Base-by-base conservation (phyloP, 2,797 vertebrate species). In the Melanotaenia parkinsoni region DNA sequence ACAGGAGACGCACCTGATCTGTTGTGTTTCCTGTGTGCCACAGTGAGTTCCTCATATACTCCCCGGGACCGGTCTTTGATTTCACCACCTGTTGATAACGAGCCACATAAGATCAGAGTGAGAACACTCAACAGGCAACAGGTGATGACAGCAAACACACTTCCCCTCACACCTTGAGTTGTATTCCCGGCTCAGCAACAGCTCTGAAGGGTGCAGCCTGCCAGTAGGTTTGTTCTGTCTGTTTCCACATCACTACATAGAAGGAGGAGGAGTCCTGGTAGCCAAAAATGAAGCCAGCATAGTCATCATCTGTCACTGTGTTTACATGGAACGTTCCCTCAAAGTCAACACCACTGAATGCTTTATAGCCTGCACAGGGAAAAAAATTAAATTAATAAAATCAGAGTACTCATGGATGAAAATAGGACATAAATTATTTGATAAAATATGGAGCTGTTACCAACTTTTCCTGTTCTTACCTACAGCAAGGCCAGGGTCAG, bases 171-270 rank as follows among this genome's bases (percentile, higher is more conserved):
- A 98, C 98, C 96, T 99, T 99, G 20, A 99, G 96, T 76, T 99
- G 98, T 90, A 99, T 99, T 75, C 98, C 98, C 0, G 98, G 98
- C 68, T 99, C 97, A 11, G 98, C 98, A 0, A 99, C 98, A 0
- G 98, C 98, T 76, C 98, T 93, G 93, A 99, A 99, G 0, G 98
- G 98, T 0, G 97, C 96, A 0, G 97, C 97, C 88, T 99, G 98
- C 98, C 98, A 99, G 87, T 99, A 99, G 0, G 98, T 99, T 91
- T 99, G 98, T 37, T 99, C 98, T 0, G 98, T 99, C 92, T 99
- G 98, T 82, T 99, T 99, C 98, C 98, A 99, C 98, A 99, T 99
- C 62, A 99, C 98, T 77, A 98, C 98, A 0, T 99, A 99, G 92
- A 99, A 99, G 73, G 97, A 99, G 51, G 97, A 98, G 9, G 98